phyloP scores from a whole-genome alignment of 2,888 invertebrate genomes.

The Conus canariensis region DNA sequence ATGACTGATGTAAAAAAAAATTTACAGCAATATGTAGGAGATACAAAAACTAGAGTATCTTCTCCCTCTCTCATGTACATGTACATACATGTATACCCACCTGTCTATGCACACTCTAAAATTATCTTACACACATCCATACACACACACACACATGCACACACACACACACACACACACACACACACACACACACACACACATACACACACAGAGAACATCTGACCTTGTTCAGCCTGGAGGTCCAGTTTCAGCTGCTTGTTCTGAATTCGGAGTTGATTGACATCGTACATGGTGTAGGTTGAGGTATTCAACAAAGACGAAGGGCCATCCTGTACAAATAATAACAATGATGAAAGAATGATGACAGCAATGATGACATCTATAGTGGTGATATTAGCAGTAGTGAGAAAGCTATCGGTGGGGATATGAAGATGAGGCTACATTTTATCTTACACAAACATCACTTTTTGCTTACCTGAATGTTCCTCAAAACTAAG shows the following conservation, averaged over 20 bases:
- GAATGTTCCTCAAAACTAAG: not conserved
- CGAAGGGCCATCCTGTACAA: slow-evolving; percentile 30
- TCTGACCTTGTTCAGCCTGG: slow-evolving; percentile 69
- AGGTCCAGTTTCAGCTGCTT: slow-evolving; percentile 68
- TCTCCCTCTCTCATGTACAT: not conserved
- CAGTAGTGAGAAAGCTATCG: not conserved
- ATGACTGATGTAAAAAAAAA: not conserved
- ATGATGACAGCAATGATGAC: not conserved
- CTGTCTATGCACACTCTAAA: not conserved
- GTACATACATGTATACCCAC: not conserved
- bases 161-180: not conserved
- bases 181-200: not conserved
- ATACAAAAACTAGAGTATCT: not conserved
- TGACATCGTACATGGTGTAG: slow-evolving; percentile 49
- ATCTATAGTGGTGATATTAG: not conserved
- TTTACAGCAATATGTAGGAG: not conserved
- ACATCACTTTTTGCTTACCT: too few species aligned
- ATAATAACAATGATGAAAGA: not conserved
- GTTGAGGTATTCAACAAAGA: slow-evolving; percentile 43
- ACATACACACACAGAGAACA: not conserved
- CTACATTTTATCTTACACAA: too few species aligned
- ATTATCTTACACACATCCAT: too few species aligned
- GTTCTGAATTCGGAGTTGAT: slow-evolving; percentile 63
- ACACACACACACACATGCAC: too few species aligned
- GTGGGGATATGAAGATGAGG: too few species aligned